Base-by-base conservation (phyloP, 2,113 vertebrate genomes). In the Hippocampus abdominalis region DNA sequence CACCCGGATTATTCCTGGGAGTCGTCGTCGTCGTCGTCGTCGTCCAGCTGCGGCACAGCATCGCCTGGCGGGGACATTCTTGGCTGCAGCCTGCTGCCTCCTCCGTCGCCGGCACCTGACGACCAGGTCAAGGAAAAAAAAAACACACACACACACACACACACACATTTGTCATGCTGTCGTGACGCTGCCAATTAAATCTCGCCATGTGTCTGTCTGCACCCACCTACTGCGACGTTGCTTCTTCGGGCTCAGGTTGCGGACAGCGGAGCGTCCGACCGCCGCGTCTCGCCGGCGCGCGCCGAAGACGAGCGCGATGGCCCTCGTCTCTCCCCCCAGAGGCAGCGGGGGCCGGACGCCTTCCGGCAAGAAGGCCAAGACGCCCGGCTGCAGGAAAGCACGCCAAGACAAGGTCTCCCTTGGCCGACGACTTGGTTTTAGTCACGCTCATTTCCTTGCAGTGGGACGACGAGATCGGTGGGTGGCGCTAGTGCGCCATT, bases 21-120 rank as follows among this genome's bases (percentile, higher is more conserved):
- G 0, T 94, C 94, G 56, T 92, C 32, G 1, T 27, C 93, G 0
- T 94, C 94, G 56, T 92, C 32, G 1, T 27, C 93, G 1, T 94
- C 94, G 51, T 96, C 95, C 71, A 94, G 94, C 89, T 95, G 95
- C 88, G 95, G 94, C 86, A 93, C 94, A 87, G 94, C 94, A 86
- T 96, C 95, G 79, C 94, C 94, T 64, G 93, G 92, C 39, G 95
- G 94, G 86, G 95, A 95, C 88, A 95, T 83, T 75, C 93, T 94
- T 63, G 92, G 92, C 60, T 94, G 95, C 89, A 94, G 93, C 79
- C 93, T n/a, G n/a, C n/a, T 93, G 65, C 94, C 91, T 49, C 93
- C 94, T 56, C 93, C 94, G 81, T 95, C 86, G 88, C 94, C 95
- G 44, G 92, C 94, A 29, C 89, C 92, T 86, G 94, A 94, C 88